Percentiles rank a stretch among this genome's conserved stretches.
Evolutionary conservation across 2,797 vertebrate species (phyloP).

Genomic region (Microctenopoma lineatum): DNA sequence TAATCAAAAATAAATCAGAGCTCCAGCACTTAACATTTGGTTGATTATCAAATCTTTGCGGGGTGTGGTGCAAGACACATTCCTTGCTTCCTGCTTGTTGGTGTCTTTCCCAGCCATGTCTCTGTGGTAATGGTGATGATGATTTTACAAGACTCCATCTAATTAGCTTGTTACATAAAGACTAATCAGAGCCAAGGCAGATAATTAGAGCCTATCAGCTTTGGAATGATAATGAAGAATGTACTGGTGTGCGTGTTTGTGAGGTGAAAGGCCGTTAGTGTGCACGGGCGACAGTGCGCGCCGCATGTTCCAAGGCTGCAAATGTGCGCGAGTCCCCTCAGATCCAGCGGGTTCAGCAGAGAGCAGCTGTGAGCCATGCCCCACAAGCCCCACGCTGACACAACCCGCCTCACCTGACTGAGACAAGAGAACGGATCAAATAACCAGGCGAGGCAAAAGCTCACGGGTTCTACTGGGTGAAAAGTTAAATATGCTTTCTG

Average conservation of each 20-base stretch:
- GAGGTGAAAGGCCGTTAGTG: slow-evolving; percentile 8
- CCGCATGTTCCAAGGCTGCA: slow-evolving; percentile 20
- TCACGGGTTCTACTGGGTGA: slow-evolving; percentile 39
- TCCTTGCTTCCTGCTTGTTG: slow-evolving; percentile 69
- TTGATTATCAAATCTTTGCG: slow-evolving; percentile 70
- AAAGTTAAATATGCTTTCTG: slow-evolving; percentile 55
- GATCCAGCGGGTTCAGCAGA: slow-evolving; percentile 41
- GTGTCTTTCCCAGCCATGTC: slow-evolving; percentile 73
- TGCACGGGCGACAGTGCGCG: slow-evolving; percentile 6
- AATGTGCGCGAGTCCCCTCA: slow-evolving; percentile 38
- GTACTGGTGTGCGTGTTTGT: slow-evolving; percentile 34
- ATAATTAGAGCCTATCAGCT: slow-evolving; percentile 82
- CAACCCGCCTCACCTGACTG: slow-evolving; percentile 53
- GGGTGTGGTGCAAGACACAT: slow-evolving; percentile 49
- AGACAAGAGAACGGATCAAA: slow-evolving; percentile 64
- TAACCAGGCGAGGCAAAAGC: slow-evolving; percentile 29
- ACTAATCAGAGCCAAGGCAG: slow-evolving; percentile 82
- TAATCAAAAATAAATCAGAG: slow-evolving; percentile 78
- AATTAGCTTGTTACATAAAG: slow-evolving; percentile 82
- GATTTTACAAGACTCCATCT: slow-evolving; percentile 83
- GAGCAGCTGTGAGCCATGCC: slow-evolving; percentile 56
- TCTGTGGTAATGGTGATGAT: slow-evolving; percentile 77
- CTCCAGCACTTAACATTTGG: slow-evolving; percentile 76
- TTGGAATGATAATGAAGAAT: slow-evolving; percentile 80
- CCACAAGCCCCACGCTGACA: slow-evolving; percentile 31